Evolutionary conservation across 1,140 invertebrate species (phyloP), one percentile per base, ranked within the genome.

Genomic region (Drosophila nannoptera): DNA sequence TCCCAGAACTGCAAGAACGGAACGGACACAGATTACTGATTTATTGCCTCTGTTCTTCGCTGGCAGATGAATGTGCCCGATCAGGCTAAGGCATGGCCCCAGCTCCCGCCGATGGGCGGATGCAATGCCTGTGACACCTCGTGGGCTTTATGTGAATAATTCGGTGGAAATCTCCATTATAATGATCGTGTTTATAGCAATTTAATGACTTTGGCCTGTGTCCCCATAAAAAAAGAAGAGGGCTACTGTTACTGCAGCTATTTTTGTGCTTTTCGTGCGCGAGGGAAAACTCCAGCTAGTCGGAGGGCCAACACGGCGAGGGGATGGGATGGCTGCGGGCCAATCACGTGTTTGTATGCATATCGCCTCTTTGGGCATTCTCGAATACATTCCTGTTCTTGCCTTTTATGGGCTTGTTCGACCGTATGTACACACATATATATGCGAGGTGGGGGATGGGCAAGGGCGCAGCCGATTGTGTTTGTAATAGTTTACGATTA

Each of bases 1-100:
- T 97, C 96, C 96, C 96, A 97, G 91, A 98, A 98, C 96, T 97
- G 91, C 40, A 92, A 22, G 22, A 22, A 88, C 87, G 88, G 69
- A 40, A 63, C 32, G 7, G 16, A 58, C 7, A 6, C 2, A 54
- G 56, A 40, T 7, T n/a, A 35, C 33, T 4, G 14, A 31, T 40
- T 31, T 11, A 5, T 4, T 40, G 7, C 2, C 12, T 5, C 0
- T 53, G 5, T 22, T 12, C 8, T 8, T 42, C 11, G 6, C 11
- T 29, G 8, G 22, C 22, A 42, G 52, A 42, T 36, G 7, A 5
- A 16, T 11, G 12, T 49, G 8, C 7, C 1, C 6, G 32, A 16
- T 53, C 29, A 5, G 12, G 29, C 8, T 22, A 22, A 3, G 12
- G 7, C 48, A 35, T 33, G 5, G 22, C 22, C 22, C 22, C 22